phyloP scores from a whole-genome alignment of 2,888 invertebrate species.

The Clusia tigrina region DNA sequence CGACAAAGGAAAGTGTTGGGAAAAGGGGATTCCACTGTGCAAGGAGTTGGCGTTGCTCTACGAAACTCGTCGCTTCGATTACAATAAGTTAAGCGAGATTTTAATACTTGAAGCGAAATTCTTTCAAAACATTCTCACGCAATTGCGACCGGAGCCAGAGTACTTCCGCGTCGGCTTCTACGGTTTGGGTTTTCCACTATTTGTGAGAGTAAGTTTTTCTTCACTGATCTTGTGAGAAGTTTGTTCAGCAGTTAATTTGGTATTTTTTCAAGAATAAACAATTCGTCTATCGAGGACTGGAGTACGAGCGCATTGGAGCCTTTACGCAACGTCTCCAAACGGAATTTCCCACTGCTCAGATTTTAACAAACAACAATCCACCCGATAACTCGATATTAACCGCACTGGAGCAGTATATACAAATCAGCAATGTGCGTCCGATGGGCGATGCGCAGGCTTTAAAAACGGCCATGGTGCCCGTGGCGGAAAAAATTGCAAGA shows the following conservation, averaged over 20 bases:
- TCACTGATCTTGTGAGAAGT: not conserved
- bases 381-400: slow-evolving; percentile 87
- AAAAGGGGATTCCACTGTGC: slow-evolving; percentile 90
- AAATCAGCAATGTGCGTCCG: slow-evolving; percentile 93
- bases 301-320: slow-evolving; percentile 93
- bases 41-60: slow-evolving; percentile 89
- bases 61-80: slow-evolving; percentile 86
- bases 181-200: slow-evolving; percentile 91
- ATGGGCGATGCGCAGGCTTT: slow-evolving; percentile 75
- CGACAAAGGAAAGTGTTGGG: slow-evolving; percentile 97
- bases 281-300: slow-evolving; percentile 93
- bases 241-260: not conserved
- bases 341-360: slow-evolving; percentile 94
- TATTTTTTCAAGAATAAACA: slow-evolving; percentile 79
- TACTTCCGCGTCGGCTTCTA: slow-evolving; percentile 96
- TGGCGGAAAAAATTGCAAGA: slow-evolving; percentile 85
- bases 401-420: slow-evolving; percentile 90
- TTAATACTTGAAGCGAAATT: slow-evolving; percentile 88
- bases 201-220: slow-evolving; percentile 80
- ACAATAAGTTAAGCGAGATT: slow-evolving; percentile 84
- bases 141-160: slow-evolving; percentile 89
- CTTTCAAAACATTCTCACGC: slow-evolving; percentile 88
- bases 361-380: slow-evolving; percentile 89
- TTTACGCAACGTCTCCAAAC: slow-evolving; percentile 93
- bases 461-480: slow-evolving; percentile 70